Conservation (phyloP, 2,113 vertebrate species). For the Forbesichthys papilliferus region DNA sequence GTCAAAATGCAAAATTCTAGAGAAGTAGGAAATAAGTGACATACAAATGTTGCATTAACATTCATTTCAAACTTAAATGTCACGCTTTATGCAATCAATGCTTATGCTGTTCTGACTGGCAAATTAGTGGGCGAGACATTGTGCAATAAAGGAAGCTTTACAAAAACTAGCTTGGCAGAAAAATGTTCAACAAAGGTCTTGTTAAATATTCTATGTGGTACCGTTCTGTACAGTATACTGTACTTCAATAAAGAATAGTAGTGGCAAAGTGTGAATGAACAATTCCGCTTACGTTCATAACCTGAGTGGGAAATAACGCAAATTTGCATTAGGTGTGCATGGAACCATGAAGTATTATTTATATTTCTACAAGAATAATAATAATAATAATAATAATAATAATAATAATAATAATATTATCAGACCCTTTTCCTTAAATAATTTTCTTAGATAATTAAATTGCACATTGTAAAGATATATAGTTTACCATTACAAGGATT, state of each 20-base stretch:
- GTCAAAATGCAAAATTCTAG: neutral
- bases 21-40: conserved; percentile 1
- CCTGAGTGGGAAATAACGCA: conserved; percentile 45
- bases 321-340: no score
- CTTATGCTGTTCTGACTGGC: conserved; percentile 25
- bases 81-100: neutral
- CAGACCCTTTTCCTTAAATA: no score
- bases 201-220: neutral
- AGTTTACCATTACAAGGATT: no score
- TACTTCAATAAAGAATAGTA: neutral
- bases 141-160: conserved; percentile 47
- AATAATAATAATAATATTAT: no score
- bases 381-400: no score
- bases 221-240: neutral
- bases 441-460: no score
- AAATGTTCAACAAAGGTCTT: neutral
- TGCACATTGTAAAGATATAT: no score
- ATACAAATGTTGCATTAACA: conserved; percentile 37
- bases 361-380: no score
- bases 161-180: conserved; percentile 3
- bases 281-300: conserved; percentile 42
- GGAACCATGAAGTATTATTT: no score
- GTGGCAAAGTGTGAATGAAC: conserved; percentile 15
- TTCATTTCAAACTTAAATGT: conserved; percentile 40
- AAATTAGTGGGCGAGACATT: conserved; percentile 31